These are phyloP conservation scores for Stichodactyla mertensii DNA, from an alignment of 64 coral and sea anemone species.

Conservation along the genomic window DNA sequence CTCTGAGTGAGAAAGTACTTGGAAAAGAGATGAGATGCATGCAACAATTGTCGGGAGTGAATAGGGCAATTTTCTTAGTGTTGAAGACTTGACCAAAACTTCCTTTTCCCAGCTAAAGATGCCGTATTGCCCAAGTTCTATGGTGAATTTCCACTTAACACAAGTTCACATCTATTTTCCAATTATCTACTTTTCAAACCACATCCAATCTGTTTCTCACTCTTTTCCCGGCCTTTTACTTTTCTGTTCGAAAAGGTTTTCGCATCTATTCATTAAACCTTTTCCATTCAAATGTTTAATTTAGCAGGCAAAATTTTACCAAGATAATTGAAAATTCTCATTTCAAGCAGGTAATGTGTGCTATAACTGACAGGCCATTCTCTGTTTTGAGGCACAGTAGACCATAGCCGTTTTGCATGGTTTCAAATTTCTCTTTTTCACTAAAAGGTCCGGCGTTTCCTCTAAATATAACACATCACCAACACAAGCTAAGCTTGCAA, in stretches of 20 bases:
- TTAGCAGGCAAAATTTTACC: neutral
- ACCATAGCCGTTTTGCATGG: neutral
- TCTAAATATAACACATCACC: slow-evolving; percentile 6
- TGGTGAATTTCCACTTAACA: neutral
- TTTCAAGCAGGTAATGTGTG: neutral
- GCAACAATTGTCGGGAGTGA: neutral
- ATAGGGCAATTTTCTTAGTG: neutral
- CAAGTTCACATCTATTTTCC: neutral
- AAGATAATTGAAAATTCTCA: slow-evolving; percentile 3
- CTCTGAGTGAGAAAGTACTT: slow-evolving; percentile 8
- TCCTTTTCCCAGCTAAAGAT: neutral
- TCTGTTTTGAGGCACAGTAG: neutral
- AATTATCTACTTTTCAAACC: neutral
- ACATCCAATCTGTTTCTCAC: neutral
- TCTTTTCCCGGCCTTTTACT: neutral
- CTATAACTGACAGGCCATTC: neutral
- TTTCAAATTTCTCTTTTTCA: slow-evolving; percentile 7
- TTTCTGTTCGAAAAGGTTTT: neutral
- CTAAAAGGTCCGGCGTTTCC: neutral
- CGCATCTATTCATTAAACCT: neutral
- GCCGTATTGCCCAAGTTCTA: neutral
- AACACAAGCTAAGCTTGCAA: neutral
- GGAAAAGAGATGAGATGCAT: neutral
- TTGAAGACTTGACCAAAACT: neutral
- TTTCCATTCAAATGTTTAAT: slow-evolving; percentile 14